Evolutionary conservation across 2,113 vertebrate species (phyloP).

Genomic region (Gavialis gangeticus): DNA sequence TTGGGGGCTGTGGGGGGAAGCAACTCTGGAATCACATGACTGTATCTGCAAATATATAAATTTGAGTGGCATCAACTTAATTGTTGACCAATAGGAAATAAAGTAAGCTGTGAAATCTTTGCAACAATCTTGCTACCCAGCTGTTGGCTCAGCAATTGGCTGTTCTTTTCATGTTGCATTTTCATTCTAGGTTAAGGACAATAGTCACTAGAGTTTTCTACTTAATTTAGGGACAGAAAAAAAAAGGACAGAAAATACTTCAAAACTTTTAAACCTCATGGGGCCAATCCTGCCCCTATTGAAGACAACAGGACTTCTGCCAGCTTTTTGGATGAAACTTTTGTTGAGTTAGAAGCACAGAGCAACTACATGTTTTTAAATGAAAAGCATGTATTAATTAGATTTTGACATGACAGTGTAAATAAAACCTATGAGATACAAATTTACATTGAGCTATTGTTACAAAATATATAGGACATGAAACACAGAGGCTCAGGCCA

Average conservation of each 20-base stretch:
- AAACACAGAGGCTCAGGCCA: neutral
- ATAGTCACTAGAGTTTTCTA: neutral
- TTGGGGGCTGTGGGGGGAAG: too few species aligned
- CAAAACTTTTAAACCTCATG: neutral
- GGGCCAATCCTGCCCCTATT: neutral
- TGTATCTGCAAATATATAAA: neutral
- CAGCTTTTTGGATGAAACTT: neutral
- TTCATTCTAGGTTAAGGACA: neutral
- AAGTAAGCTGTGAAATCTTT: neutral
- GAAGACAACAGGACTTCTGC: neutral
- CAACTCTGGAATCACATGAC: neutral
- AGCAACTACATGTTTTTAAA: conserved; percentile 19
- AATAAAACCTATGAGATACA: conserved; percentile 24
- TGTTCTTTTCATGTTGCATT: neutral
- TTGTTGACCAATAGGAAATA: neutral
- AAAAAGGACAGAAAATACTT: neutral
- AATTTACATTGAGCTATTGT: conserved; percentile 32
- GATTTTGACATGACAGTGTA: conserved; percentile 24
- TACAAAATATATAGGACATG: conserved; percentile 3
- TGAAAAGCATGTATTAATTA: neutral
- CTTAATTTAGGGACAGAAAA: neutral
- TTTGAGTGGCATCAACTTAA: neutral
- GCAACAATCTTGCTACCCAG: neutral
- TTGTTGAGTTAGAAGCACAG: neutral
- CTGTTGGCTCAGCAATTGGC: neutral